Base-by-base conservation (phyloP, 2,888 invertebrate genomes). In the Mongoloraphidia duomilia region DNA sequence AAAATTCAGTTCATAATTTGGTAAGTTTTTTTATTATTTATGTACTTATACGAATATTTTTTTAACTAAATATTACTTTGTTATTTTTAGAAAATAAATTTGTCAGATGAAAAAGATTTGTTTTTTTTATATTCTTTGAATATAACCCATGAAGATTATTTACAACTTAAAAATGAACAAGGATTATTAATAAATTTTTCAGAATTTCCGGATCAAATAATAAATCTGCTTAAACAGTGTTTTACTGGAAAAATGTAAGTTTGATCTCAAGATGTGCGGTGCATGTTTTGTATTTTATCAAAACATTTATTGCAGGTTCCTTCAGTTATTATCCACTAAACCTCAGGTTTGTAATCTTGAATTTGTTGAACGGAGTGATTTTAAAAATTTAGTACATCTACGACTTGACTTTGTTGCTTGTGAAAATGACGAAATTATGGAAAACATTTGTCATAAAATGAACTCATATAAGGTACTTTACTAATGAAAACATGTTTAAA, bases 291-390 rank as follows among this genome's bases (percentile, higher is more conserved):
- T 45, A 45, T 39, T 39, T 9, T 39, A 14, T 39, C 14, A 11
- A 14, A 10, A n/a, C n/a, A 11, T 10, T 39, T 38, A 12, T 39
- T 39, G 12, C n/a, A 39, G 40, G 40, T 39, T 39, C 14, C 40
- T 39, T 39, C 14, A 14, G 9, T 11, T 39, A 39, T 39, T 14
- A 3, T 9, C 14, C 14, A 14, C 13, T 2, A 39, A 39, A 39
- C 14, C 14, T 14, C 40, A 39, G n/a, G 40, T 14, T 12, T 39
- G 14, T 39, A 39, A 9, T 26, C 26, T 14, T 39, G 47, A 47
- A 47, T 47, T 47, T 47, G 34, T 47, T 12, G 47, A 47, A 41
- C 47, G 47, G 9, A 47, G 34, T 41, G 47, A 47, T 47, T 41
- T 47, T n/a, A 47, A 47, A 13, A 47, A 47, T 34, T 34, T 47